A percentile compares a stretch with the other conserved stretches of the same genome.
These are phyloP conservation scores for Daboia siamensis DNA, from an alignment of 2,113 vertebrate genomes.

Conservation along the genomic window DNA sequence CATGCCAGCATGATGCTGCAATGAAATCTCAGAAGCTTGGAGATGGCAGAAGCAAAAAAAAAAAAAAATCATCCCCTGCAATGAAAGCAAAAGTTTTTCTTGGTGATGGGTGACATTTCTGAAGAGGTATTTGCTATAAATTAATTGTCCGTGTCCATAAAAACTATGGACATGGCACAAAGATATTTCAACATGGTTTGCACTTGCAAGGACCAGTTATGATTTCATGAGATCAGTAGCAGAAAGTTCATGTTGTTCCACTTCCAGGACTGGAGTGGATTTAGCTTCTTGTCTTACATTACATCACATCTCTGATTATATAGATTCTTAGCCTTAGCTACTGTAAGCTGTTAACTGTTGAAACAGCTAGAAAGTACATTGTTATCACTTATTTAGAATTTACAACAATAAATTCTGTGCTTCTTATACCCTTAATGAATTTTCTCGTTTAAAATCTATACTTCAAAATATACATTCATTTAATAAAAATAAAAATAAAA, in stretches of 20 bases:
- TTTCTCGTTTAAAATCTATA: not conserved
- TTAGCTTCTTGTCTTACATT: not conserved
- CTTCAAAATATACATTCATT: not conserved
- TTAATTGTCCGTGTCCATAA: not conserved
- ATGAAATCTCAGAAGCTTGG: not conserved
- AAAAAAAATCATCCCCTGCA: not conserved
- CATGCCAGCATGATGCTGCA: not conserved
- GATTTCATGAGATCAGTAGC: not conserved
- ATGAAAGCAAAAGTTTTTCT: not conserved
- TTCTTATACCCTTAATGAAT: not conserved
- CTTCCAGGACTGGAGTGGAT: not conserved
- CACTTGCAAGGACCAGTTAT: not conserved
- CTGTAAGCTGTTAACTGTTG: not conserved
- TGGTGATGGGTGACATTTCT: not conserved
- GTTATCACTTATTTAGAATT: not conserved
- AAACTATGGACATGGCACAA: not conserved
- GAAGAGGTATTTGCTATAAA: not conserved
- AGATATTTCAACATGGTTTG: not conserved
- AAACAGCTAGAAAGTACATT: not conserved
- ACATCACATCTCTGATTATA: not conserved
- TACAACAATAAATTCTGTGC: not conserved
- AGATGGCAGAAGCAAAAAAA: not conserved
- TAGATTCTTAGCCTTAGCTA: not conserved
- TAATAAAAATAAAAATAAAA: not conserved
- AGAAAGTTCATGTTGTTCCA: not conserved